These are phyloP conservation scores for Plectropomus leopardus DNA, from an alignment of 2,113 vertebrate species.

Conservation along the genomic window DNA sequence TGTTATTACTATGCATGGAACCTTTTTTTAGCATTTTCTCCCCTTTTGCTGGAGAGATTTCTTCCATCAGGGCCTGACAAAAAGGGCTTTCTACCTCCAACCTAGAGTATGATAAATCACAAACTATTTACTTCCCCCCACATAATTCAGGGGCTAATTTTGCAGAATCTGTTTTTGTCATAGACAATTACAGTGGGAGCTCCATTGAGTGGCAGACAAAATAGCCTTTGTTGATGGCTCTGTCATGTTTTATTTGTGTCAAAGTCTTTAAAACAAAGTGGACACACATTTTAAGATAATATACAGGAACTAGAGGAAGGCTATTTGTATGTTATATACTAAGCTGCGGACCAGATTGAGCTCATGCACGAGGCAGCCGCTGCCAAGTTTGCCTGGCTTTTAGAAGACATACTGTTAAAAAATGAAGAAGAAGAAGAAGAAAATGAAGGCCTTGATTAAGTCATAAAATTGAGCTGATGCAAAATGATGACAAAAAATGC, in stretches of 20 bases:
- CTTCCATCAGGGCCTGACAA: slow-evolving; percentile 85
- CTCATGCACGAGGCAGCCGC: slow-evolving; percentile 56
- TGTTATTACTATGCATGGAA: slow-evolving; percentile 87
- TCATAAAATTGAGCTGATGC: slow-evolving; percentile 54
- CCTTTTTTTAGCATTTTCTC: slow-evolving; percentile 57
- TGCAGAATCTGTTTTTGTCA: slow-evolving; percentile 89
- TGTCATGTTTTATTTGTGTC: slow-evolving; percentile 88
- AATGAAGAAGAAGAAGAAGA: slow-evolving; percentile 15
- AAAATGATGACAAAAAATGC: slow-evolving; percentile 65
- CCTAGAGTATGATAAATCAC: slow-evolving; percentile 87
- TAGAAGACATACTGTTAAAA: slow-evolving; percentile 54
- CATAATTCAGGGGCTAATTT: slow-evolving; percentile 87
- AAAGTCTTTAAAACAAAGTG: slow-evolving; percentile 84
- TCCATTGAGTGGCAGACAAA: slow-evolving; percentile 88
- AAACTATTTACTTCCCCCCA: slow-evolving; percentile 86
- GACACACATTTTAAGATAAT: slow-evolving; percentile 85
- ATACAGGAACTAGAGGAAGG: slow-evolving; percentile 73
- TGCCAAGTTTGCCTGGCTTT: slow-evolving; percentile 58
- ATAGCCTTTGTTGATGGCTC: slow-evolving; percentile 89
- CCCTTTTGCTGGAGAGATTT: slow-evolving; percentile 74
- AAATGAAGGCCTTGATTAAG: slow-evolving; percentile 52
- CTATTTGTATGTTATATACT: slow-evolving; percentile 80
- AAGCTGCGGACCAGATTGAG: slow-evolving; percentile 74
- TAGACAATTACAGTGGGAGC: slow-evolving; percentile 85
- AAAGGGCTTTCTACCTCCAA: slow-evolving; percentile 81